phyloP scores from a whole-genome alignment of 1,140 invertebrate species.

The Cydia amplana region DNA sequence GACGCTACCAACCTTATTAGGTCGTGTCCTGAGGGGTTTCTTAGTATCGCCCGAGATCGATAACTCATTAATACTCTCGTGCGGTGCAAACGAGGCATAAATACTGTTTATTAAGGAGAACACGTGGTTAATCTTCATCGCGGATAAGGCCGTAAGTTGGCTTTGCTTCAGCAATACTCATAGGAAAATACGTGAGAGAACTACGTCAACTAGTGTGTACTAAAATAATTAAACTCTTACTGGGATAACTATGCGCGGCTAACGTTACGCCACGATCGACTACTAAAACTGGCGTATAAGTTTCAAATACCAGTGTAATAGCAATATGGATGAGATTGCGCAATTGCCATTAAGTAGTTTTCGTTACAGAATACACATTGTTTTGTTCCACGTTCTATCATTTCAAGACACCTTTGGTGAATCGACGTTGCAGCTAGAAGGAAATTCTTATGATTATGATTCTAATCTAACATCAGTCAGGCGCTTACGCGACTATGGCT shows the following conservation, averaged over 20 bases:
- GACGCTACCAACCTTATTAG: background rate
- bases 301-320: too few species aligned
- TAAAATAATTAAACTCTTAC: too few species aligned
- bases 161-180: background rate
- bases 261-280: too few species aligned
- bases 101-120: constrained; percentile 13
- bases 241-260: too few species aligned
- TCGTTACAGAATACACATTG: too few species aligned
- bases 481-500: background rate
- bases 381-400: too few species aligned
- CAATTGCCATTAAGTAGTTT: too few species aligned
- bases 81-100: constrained; percentile 1
- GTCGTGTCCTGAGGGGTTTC: constrained; percentile 16
- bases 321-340: too few species aligned
- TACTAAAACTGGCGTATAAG: too few species aligned
- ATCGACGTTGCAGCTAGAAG: too few species aligned
- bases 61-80: constrained; percentile 8
- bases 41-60: constrained; percentile 5
- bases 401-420: too few species aligned
- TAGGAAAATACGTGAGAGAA: background rate
- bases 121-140: background rate
- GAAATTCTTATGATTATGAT: background rate
- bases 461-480: background rate
- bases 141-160: background rate
- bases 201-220: background rate